Conservation (phyloP, 2,888 invertebrate species). For the Tenodera sinensis region DNA sequence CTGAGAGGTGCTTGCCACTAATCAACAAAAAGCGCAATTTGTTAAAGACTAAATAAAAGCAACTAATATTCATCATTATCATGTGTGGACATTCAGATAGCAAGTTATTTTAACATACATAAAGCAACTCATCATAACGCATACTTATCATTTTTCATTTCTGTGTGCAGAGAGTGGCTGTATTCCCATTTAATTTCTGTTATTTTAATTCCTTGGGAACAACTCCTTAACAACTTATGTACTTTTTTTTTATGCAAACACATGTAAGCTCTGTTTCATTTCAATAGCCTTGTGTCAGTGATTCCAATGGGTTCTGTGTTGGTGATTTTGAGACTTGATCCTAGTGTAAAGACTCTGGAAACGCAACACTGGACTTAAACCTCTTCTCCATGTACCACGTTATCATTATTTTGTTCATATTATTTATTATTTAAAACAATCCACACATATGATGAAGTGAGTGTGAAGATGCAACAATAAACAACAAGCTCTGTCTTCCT, state of each 20-base stretch:
- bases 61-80: not conserved
- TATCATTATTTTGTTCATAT: slow-evolving; percentile 16
- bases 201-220: not conserved
- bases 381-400: slow-evolving; percentile 2
- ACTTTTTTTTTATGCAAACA: not conserved
- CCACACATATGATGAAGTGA: not conserved
- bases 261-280: not conserved
- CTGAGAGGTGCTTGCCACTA: slow-evolving; percentile 22
- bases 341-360: slow-evolving; percentile 4
- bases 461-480: slow-evolving; percentile 3
- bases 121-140: not conserved
- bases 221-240: slow-evolving; percentile 14
- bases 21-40: not conserved
- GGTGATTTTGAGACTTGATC: not conserved
- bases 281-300: not conserved
- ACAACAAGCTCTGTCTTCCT: slow-evolving; percentile 29
- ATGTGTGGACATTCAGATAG: not conserved
- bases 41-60: not conserved
- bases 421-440: slow-evolving; percentile 19
- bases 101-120: not conserved
- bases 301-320: slow-evolving; percentile 2
- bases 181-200: not conserved
- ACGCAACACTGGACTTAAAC: not conserved
- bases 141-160: not conserved
- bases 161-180: slow-evolving; percentile 7